Evolutionary conservation across 2,113 vertebrate genomes (phyloP).

Genomic region (Motacilla tschutschensis): DNA sequence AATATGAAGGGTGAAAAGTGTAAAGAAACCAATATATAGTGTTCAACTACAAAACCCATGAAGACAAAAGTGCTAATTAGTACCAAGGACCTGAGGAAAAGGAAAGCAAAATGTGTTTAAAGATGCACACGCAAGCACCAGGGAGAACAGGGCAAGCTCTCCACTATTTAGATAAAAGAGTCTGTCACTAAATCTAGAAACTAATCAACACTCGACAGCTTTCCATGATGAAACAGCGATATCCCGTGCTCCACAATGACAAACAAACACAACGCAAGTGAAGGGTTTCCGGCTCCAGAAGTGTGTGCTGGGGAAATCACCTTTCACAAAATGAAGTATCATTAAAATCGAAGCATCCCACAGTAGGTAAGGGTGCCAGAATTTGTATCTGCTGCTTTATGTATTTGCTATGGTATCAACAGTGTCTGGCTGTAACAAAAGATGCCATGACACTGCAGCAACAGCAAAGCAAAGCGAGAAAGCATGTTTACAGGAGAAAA

Average conservation of each 20-base stretch:
- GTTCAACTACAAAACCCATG: neutral
- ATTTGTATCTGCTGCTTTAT: neutral
- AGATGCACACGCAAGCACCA: neutral
- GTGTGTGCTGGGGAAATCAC: neutral
- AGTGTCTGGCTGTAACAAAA: neutral
- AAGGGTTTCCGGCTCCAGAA: neutral
- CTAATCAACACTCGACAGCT: neutral
- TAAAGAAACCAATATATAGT: neutral
- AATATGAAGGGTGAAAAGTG: neutral
- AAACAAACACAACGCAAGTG: neutral
- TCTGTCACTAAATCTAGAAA: neutral
- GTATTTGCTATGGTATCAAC: neutral
- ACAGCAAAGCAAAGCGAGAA: neutral
- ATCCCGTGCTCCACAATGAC: neutral
- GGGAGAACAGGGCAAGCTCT: neutral
- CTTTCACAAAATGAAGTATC: neutral
- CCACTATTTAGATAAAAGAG: neutral
- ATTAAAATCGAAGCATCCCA: neutral
- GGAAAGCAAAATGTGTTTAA: neutral
- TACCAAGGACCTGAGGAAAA: neutral
- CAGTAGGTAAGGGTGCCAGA: accelerated
- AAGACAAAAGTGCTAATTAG: neutral
- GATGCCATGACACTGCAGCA: neutral
- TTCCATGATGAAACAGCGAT: neutral
- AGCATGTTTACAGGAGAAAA: neutral